Evolutionary conservation across 2,888 invertebrate species (phyloP), one percentile per base, ranked within the genome.

Genomic region (Drosophila bunnanda): DNA sequence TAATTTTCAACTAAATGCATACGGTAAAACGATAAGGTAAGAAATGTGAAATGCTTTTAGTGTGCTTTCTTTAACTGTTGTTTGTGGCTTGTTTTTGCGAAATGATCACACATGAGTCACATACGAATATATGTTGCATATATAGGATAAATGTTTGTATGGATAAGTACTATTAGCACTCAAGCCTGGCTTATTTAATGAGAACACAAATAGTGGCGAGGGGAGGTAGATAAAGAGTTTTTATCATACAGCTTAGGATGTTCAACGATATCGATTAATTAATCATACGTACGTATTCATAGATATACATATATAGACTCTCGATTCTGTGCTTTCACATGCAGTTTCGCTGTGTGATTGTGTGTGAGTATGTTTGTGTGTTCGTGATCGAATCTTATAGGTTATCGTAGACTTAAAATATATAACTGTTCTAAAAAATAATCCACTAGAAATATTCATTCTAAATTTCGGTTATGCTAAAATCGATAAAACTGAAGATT

Each of bases 341-440:
- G 55, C 41, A 67, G 30, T 55, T 67, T 67, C n/a, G n/a, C 34
- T 65, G 54, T 64, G 50, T 64, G 36, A 53, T 57, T 72, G 66
- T 58, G 60, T 56, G 57, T 38, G 50, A 39, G 60, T 55, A 55
- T 44, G 25, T 25, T 15, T n/a, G 44, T 57, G 30, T 70, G 56
- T 61, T 36, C 6, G 30, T 28, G 22, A n/a, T 62, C 13, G 34
- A 20, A 43, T 52, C 65, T 67, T 79, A 54, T 48, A 44, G 68
- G 68, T 78, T 83, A 80, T 48, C 54, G 34, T 54, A 67, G 48
- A 38, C 65, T 65, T 66, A 65, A 30, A 65, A 28, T 22, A 46
- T 46, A 28, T 9, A 38, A 64, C 62, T 59, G 32, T 20, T 41
- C 38, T 32, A 54, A 17, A 54, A 20, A 54, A 28, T 22, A 50